A percentile compares a stretch with the other conserved stretches of the same genome.
phyloP scores from a whole-genome alignment of 2,888 invertebrate species.

The Gortyna flavago region DNA sequence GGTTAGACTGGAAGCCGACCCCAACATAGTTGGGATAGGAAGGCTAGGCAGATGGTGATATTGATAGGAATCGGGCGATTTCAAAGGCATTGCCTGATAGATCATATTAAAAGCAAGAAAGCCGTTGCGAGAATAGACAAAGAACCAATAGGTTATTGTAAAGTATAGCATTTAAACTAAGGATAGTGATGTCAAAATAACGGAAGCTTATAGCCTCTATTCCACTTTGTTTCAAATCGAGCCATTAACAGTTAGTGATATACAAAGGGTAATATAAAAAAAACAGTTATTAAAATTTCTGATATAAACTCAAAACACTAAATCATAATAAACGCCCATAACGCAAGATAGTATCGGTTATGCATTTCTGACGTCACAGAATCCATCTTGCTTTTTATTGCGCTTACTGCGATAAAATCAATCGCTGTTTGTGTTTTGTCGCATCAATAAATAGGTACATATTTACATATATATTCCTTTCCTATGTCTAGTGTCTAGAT shows the following conservation, averaged over 20 bases:
- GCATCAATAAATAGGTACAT: neutral
- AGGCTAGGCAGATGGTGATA: too few species aligned
- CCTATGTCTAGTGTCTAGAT: slow-evolving; percentile 1
- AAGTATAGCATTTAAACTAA: neutral
- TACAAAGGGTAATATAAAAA: neutral
- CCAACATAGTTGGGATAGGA: too few species aligned
- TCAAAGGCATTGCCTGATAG: too few species aligned
- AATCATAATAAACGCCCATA: slow-evolving; percentile 7
- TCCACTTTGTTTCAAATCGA: neutral
- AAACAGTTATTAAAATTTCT: neutral
- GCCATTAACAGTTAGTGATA: neutral
- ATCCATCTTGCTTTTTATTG: slow-evolving; percentile 21
- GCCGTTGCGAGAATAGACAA: too few species aligned
- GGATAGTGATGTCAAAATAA: neutral
- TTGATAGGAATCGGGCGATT: neutral
- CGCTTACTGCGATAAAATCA: slow-evolving; percentile 6
- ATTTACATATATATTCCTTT: neutral
- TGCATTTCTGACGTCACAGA: slow-evolving; percentile 30
- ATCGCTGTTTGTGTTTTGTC: slow-evolving; percentile 7
- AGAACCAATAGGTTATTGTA: neutral
- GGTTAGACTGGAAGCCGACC: too few species aligned
- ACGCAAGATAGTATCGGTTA: slow-evolving; percentile 2
- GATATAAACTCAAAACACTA: slow-evolving; percentile 31
- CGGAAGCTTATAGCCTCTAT: neutral
- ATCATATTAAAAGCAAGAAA: neutral